These are phyloP conservation scores for Drosophila teissieri DNA, from an alignment of 1,140 invertebrate genomes.

Conservation along the genomic window DNA sequence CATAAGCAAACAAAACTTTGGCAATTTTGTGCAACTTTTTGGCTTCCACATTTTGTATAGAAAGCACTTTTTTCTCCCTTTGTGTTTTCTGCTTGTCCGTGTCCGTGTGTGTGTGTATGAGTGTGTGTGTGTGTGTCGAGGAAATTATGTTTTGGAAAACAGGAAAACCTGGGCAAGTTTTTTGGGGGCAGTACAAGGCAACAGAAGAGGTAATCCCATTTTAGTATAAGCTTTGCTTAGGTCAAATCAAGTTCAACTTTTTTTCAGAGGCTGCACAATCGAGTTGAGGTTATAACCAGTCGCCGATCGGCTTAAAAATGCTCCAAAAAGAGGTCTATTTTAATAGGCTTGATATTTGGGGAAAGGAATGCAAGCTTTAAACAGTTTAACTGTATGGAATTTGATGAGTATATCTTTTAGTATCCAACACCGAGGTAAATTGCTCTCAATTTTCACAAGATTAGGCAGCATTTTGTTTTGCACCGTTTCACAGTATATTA, in stretches of 20 bases:
- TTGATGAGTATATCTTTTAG: background rate
- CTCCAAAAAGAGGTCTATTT: background rate
- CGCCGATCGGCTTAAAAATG: background rate
- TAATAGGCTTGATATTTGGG: background rate
- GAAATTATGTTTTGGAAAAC: constrained; percentile 60
- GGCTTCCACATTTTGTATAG: constrained; percentile 51
- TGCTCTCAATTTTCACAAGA: background rate
- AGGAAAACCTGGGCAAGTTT: constrained; percentile 47
- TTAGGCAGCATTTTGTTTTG: constrained; percentile 5
- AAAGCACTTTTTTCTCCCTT: constrained; percentile 48
- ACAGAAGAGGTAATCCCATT: constrained; percentile 40
- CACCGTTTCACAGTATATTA: constrained; percentile 7
- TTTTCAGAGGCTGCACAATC: constrained; percentile 9
- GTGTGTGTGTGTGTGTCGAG: constrained; percentile 25
- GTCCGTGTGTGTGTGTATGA: background rate
- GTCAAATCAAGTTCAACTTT: constrained; percentile 39
- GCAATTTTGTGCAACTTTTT: constrained; percentile 74
- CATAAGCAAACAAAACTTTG: constrained; percentile 66
- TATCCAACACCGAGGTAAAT: background rate
- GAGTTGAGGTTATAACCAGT: constrained; percentile 8
- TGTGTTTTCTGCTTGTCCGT: constrained; percentile 1
- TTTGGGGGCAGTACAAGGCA: background rate
- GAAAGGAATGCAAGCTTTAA: no score
- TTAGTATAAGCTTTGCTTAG: constrained; percentile 31
- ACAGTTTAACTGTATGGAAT: no score